A percentile compares a stretch with the other conserved stretches of the same genome.
phyloP scores from a whole-genome alignment of 2,888 invertebrate genomes.

The Taphrorychus bicolor region DNA sequence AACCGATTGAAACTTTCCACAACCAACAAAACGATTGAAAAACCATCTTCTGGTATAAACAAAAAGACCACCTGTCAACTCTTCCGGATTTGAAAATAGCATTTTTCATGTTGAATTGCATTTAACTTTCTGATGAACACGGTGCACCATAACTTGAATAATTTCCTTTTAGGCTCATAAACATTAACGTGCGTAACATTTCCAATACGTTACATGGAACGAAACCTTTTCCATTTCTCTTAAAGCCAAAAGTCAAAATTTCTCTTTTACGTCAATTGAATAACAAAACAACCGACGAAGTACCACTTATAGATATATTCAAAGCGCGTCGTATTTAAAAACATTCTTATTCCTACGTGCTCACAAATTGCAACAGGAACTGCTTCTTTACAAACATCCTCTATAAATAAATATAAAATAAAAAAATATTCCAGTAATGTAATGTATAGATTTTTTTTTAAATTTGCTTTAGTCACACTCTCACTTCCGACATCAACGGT shows the following conservation, averaged over 20 bases:
- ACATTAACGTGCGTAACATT: not conserved
- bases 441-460: no score
- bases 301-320: not conserved
- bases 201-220: not conserved
- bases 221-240: not conserved
- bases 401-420: not conserved
- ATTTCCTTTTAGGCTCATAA: not conserved
- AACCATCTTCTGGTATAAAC: no score
- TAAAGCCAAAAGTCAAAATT: slow-evolving; percentile 2
- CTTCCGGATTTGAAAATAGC: no score
- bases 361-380: not conserved
- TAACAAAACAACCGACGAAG: not conserved
- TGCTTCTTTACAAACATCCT: not conserved
- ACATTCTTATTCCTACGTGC: not conserved
- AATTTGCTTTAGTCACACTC: not conserved
- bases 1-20: no score
- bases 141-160: no score
- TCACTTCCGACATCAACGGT: slow-evolving; percentile 16
- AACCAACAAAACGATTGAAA: no score
- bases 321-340: not conserved
- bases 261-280: slow-evolving; percentile 1
- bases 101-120: no score
- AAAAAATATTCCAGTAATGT: no score
- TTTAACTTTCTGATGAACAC: no score
- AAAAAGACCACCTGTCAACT: no score